Percentiles rank a stretch among this genome's conserved stretches.
These are phyloP conservation scores for Caenorhabditis briggsae DNA, from an alignment of 1,140 invertebrate genomes.

Conservation along the genomic window DNA sequence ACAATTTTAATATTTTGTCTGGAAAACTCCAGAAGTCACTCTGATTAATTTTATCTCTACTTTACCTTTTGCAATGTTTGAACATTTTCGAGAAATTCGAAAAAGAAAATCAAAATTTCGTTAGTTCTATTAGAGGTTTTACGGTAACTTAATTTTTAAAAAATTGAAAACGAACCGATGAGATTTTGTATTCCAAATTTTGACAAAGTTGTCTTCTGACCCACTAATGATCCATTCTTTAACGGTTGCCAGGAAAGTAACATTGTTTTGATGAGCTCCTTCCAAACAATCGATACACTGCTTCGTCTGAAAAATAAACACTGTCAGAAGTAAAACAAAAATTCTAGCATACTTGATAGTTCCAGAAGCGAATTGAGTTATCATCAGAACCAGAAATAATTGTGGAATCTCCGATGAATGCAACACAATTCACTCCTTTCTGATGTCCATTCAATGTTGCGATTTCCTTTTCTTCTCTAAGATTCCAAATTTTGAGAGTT, in stretches of 20 bases:
- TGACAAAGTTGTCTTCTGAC: conserved; percentile 93
- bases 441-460: conserved; percentile 98
- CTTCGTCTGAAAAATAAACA: conserved; percentile 83
- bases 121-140: no score
- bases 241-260: conserved; percentile 88
- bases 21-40: no score
- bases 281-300: conserved; percentile 98
- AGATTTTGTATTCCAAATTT: conserved; percentile 97
- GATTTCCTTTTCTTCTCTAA: conserved; percentile 93
- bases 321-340: not conserved
- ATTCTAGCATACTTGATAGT: conserved; percentile 83
- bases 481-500: conserved; percentile 95
- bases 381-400: conserved; percentile 99
- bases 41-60: no score
- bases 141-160: not conserved
- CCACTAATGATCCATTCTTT: conserved; percentile 96
- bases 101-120: no score
- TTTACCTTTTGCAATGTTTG: no score
- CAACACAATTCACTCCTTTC: conserved; percentile 98
- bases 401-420: conserved; percentile 99
- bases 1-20: no score
- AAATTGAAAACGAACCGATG: conserved; percentile 81
- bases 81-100: no score
- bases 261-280: conserved; percentile 95
- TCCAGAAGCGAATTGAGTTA: conserved; percentile 97